Evolutionary conservation across 2,797 vertebrate genomes (phyloP), one percentile per base, ranked within the genome.

Genomic region (Setipinna tenuifilis): DNA sequence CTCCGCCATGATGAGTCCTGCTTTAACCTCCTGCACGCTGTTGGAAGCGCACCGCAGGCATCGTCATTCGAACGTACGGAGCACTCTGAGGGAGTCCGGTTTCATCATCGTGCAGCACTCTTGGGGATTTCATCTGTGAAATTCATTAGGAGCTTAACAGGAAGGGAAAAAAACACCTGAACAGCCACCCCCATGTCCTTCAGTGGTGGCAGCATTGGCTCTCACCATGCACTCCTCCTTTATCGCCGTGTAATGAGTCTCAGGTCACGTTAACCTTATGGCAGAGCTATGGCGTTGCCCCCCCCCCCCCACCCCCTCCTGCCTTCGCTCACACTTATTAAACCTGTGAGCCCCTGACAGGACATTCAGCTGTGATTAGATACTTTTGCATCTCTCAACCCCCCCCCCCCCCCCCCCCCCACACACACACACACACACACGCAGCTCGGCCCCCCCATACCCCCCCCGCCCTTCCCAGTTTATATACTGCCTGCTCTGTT

Each of bases 261-360:
- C 71, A 14, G 23, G 16, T 44, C 31, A 84, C 85, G 91, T 92
- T 92, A 92, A 93, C 91, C 90, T 90, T 87, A 62, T 78, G 65
- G 89, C 88, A 88, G 89, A 85, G 82, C 61, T 84, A 89, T 87
- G 19, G 83, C 83, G 88, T 89, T 93, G 90, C 92, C 92, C 89
- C 90, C 84, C 50, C 14, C 87, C 90, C n/a, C n/a, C n/a, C n/a
- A 92, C 92, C 89, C 90, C 84, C 50, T 9, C 87, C 90, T 87
- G 89, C 86, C 88, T 91, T 91, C 86, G 50, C 87, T 89, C 90
- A 93, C 89, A 92, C 91, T 44, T 35, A 71, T 5, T 41, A 41
- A 41, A 71, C 14, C 23, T 92, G 89, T 61, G 68, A 83, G 68
- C 75, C 6, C 25, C 16, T 31, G 0, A 41, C 61, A 65, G 83